phyloP scores from a whole-genome alignment of 1,140 invertebrate species.

The Contarinia nasturtii region DNA sequence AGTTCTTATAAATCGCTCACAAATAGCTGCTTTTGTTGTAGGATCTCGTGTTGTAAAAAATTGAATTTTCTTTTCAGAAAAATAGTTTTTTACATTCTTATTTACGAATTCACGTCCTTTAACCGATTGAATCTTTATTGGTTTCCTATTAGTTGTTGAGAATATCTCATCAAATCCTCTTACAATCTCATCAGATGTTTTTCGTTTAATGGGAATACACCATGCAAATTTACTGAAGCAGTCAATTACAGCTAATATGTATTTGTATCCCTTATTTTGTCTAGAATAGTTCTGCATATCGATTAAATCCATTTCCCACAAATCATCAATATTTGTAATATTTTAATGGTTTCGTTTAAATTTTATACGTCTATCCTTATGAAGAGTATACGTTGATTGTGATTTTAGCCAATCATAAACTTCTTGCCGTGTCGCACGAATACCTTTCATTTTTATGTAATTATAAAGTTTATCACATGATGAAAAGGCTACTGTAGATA shows the following conservation, averaged over 20 bases:
- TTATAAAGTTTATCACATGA: background rate
- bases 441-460: background rate
- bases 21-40: background rate
- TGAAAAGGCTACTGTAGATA: background rate
- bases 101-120: background rate
- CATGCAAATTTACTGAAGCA: conserved; percentile 17
- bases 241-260: conserved; percentile 16
- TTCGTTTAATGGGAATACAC: conserved; percentile 13
- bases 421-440: background rate
- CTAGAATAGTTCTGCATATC: conserved; percentile 7
- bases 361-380: background rate
- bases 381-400: background rate
- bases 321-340: conserved; percentile 6
- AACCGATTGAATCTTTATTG: background rate
- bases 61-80: background rate
- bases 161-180: conserved; percentile 10
- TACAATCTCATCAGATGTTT: conserved; percentile 10
- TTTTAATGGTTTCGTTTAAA: background rate
- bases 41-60: background rate
- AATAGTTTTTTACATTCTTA: background rate
- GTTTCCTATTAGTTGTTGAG: background rate
- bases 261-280: conserved; percentile 12
- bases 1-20: background rate
- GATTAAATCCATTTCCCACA: conserved; percentile 12
- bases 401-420: background rate